A percentile compares a stretch with the other conserved stretches of the same genome.
Evolutionary conservation across 2,888 invertebrate species (phyloP).

Genomic region (Sericinus montela): DNA sequence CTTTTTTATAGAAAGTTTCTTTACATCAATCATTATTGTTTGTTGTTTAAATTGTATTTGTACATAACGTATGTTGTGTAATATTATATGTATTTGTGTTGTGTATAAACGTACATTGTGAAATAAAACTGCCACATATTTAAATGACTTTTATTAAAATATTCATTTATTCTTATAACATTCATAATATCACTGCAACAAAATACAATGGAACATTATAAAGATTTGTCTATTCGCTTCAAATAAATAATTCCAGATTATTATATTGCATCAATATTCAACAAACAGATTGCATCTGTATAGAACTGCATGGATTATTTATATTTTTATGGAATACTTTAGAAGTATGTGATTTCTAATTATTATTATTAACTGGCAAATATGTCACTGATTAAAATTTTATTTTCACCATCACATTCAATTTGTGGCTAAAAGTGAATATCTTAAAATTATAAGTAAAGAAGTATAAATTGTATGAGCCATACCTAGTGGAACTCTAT

Average conservation of each 20-base stretch:
- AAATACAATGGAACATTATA: constrained; percentile 79
- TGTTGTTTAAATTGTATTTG: no score
- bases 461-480: no score
- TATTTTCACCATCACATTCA: constrained; percentile 37
- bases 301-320: constrained; percentile 1
- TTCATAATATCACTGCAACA: constrained; percentile 79
- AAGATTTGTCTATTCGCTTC: constrained; percentile 72
- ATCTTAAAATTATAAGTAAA: no score
- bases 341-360: constrained; percentile 6
- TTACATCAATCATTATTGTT: no score
- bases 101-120: no score
- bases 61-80: no score
- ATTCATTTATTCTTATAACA: constrained; percentile 80
- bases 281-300: constrained; percentile 35
- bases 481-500: no score
- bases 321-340: constrained; percentile 6
- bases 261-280: constrained; percentile 53
- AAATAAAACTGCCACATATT: constrained; percentile 51
- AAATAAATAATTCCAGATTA: constrained; percentile 62
- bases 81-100: no score
- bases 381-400: constrained; percentile 42
- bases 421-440: no score
- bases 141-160: constrained; percentile 79
- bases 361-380: constrained; percentile 31
- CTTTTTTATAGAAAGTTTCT: no score